Conservation (phyloP, 2,113 vertebrate species). For the Amphiprion ocellaris region DNA sequence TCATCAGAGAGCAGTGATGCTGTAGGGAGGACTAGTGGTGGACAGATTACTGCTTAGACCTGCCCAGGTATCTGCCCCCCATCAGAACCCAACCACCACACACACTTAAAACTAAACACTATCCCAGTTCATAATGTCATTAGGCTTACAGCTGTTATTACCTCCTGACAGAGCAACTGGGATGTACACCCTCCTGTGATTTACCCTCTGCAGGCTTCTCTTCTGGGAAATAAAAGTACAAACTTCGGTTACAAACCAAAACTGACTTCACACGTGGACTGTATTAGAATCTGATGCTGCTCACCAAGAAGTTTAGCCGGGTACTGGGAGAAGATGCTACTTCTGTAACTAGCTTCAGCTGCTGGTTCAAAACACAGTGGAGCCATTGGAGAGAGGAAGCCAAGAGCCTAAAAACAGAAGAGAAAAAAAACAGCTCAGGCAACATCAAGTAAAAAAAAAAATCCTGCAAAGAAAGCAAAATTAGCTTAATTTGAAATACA, state of each 20-base stretch:
- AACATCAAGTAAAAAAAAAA: too few relatives aligned
- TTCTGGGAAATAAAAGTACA: conserved; percentile 16
- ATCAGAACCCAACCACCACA: conserved; percentile 15
- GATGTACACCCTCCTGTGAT: neutral
- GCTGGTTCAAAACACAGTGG: conserved; percentile 81
- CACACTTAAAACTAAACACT: neutral
- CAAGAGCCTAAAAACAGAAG: conserved; percentile 77
- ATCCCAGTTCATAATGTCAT: neutral
- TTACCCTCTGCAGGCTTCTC: conserved; percentile 32
- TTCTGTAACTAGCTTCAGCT: conserved; percentile 77
- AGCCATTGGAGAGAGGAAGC: conserved; percentile 82
- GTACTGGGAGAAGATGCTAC: conserved; percentile 72
- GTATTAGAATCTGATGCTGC: neutral
- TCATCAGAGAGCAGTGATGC: conserved; percentile 94
- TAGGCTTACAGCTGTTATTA: conserved; percentile 8
- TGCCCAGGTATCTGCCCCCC: conserved; percentile 95
- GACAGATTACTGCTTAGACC: conserved; percentile 85
- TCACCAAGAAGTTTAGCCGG: conserved; percentile 84
- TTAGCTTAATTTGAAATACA: too few relatives aligned
- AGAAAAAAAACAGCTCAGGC: neutral
- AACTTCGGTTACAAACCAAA: neutral
- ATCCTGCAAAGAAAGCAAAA: neutral
- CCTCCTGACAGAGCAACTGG: conserved; percentile 14
- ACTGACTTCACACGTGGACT: neutral
- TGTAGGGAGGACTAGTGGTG: conserved; percentile 93